A percentile compares a stretch with the other conserved stretches of the same genome.
Evolutionary conservation across 1,140 invertebrate species (phyloP).

Genomic region (Mycetomoellerius zeteki): DNA sequence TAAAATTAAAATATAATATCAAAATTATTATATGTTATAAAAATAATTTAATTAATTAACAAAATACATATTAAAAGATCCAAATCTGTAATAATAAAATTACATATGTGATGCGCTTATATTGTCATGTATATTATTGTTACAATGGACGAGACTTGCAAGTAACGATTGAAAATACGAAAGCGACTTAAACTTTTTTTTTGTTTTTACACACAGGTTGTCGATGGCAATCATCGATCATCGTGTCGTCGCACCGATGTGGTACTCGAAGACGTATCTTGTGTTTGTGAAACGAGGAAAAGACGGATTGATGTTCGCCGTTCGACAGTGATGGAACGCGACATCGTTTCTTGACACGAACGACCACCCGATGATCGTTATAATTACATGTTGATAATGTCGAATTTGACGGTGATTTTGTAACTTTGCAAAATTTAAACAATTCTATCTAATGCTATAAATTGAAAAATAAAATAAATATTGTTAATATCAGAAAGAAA

Average conservation of each 20-base stretch:
- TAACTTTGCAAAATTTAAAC: not conserved
- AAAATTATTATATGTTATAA: not conserved
- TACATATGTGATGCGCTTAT: not conserved
- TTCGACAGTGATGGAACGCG: constrained; percentile 63
- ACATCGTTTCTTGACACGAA: constrained; percentile 62
- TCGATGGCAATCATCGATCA: constrained; percentile 58
- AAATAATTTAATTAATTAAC: not conserved
- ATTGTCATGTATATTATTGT: constrained; percentile 25
- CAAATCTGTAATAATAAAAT: not conserved
- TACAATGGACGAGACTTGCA: constrained; percentile 19
- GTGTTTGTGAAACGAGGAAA: constrained; percentile 64
- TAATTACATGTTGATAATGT: constrained; percentile 40
- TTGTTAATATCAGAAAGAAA: not conserved
- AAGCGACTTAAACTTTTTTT: constrained; percentile 48
- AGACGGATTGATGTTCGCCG: constrained; percentile 62
- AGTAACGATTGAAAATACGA: constrained; percentile 55
- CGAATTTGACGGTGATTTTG: not conserved
- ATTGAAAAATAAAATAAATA: not conserved
- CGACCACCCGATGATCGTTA: constrained; percentile 49
- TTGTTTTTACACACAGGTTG: constrained; percentile 44
- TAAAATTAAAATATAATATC: not conserved
- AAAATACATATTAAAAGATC: not conserved
- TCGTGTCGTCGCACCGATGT: constrained; percentile 57
- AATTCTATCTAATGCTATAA: not conserved
- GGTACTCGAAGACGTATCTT: constrained; percentile 60